Conservation (phyloP, 1,140 invertebrate genomes). For the Trinorchestia longiramus region DNA sequence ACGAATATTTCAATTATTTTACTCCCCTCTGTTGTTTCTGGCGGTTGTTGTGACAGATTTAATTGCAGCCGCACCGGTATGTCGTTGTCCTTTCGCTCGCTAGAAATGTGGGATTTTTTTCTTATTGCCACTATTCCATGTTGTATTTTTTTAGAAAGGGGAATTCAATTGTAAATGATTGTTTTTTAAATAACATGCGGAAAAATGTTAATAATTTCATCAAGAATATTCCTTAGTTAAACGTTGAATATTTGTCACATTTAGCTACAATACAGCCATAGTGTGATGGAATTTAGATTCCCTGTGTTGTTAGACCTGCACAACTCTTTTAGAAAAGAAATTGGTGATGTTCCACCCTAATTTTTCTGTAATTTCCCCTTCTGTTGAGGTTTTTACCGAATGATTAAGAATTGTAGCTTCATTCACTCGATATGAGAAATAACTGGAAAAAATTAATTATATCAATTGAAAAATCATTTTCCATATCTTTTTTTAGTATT, state of each 20-base stretch:
- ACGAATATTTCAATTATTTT: not conserved
- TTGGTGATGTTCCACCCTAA: not conserved
- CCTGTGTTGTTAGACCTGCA: not conserved
- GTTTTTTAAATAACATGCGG: not conserved
- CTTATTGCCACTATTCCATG: not conserved
- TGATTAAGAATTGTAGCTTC: no score
- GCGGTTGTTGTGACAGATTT: not conserved
- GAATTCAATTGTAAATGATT: not conserved
- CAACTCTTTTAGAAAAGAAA: no score
- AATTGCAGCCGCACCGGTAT: not conserved
- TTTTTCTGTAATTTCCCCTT: no score
- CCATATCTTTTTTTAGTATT: no score
- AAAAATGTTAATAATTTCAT: not conserved
- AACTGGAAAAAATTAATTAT: no score
- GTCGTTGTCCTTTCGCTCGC: not conserved
- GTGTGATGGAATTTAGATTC: not conserved
- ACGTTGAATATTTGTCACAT: not conserved
- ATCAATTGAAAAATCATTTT: no score
- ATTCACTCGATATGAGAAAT: no score
- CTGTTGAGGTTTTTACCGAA: no score
- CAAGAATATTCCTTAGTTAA: not conserved
- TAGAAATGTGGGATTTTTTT: not conserved
- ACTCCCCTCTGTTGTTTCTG: not conserved
- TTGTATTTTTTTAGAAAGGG: not conserved
- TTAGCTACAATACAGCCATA: not conserved